Evolutionary conservation across 2,113 vertebrate genomes (phyloP).

Genomic region (Taurulus bubalis): DNA sequence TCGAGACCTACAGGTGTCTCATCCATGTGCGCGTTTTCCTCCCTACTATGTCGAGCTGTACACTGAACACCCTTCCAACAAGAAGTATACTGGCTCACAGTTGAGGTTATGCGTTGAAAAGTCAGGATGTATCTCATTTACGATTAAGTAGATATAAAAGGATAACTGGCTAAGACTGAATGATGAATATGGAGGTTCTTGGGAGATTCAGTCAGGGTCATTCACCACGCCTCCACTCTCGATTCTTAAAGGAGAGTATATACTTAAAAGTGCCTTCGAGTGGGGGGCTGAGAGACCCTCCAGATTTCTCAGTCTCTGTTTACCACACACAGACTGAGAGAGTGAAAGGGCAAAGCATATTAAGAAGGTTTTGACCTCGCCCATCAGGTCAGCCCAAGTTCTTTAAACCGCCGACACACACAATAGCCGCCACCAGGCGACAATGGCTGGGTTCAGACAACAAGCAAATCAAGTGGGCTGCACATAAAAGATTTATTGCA

Average conservation of each 20-base stretch:
- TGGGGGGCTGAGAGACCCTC: constrained; percentile 57
- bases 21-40: constrained; percentile 18
- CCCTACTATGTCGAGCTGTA: constrained; percentile 1
- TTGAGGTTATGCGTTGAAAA: background rate
- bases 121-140: background rate
- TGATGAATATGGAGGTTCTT: constrained; percentile 6
- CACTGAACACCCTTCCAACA: background rate
- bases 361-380: constrained; percentile 66
- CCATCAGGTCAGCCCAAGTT: constrained; percentile 72
- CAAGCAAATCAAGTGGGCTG: constrained; percentile 76
- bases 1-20: constrained; percentile 71
- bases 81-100: background rate
- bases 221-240: constrained; percentile 27
- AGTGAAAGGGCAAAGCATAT: constrained; percentile 74
- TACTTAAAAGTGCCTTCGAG: constrained; percentile 54
- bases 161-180: constrained; percentile 7
- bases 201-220: constrained; percentile 35
- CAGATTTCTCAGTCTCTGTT: constrained; percentile 62
- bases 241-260: constrained; percentile 36
- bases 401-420: constrained; percentile 68
- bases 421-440: constrained; percentile 69
- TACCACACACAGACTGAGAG: constrained; percentile 74
- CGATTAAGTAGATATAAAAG: constrained; percentile 11
- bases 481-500: constrained; percentile 81
- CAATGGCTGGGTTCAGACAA: constrained; percentile 78